phyloP scores from a whole-genome alignment of 2,888 invertebrate genomes.

The Torymus texanus region DNA sequence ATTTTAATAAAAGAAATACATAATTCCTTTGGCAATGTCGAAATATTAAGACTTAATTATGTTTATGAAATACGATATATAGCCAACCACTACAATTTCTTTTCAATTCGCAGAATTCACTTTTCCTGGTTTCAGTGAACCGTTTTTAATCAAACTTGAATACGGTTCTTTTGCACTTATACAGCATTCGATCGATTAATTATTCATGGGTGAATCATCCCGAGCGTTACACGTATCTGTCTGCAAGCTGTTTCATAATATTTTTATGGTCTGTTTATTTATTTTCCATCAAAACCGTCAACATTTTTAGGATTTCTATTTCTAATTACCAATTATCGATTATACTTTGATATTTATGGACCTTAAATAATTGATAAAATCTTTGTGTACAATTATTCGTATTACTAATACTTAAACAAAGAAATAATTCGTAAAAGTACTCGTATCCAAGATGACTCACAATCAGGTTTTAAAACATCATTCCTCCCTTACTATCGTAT shows the following conservation, averaged over 20 bases:
- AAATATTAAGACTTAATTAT: background rate
- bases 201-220: conserved; percentile 46
- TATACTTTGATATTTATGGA: too few species aligned
- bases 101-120: conserved; percentile 32
- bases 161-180: conserved; percentile 30
- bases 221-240: conserved; percentile 6
- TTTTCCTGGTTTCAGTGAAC: conserved; percentile 6
- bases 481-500: too few species aligned
- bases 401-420: too few species aligned
- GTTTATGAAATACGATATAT: background rate
- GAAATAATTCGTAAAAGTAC: too few species aligned
- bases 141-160: conserved; percentile 20
- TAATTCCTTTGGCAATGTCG: background rate
- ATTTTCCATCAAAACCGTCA: background rate
- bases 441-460: too few species aligned
- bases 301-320: background rate
- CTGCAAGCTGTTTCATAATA: conserved; percentile 28
- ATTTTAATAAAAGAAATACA: too few species aligned
- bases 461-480: too few species aligned
- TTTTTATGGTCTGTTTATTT: conserved; percentile 45
- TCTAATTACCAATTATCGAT: too few species aligned
- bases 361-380: too few species aligned
- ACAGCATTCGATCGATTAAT: conserved; percentile 37
- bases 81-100: conserved; percentile 4
- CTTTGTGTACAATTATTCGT: too few species aligned